Percentiles rank a stretch among this genome's conserved stretches.
Evolutionary conservation across 23 tunicate species (phyloP).

Genomic region (Diplosoma virens): DNA sequence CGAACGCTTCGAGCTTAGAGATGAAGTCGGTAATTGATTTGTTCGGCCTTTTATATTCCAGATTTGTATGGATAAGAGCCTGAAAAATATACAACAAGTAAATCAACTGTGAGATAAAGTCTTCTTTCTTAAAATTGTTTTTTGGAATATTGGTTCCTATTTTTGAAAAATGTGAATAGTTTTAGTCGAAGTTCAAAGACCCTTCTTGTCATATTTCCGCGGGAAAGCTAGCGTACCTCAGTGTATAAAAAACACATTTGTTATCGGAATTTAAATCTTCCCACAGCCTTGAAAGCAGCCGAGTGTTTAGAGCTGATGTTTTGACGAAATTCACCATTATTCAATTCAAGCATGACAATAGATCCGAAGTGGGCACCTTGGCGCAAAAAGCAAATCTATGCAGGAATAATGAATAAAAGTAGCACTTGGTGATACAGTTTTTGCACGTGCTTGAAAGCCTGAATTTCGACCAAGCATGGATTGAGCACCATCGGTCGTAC

Average conservation of each 20-base stretch:
- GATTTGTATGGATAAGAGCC: neutral
- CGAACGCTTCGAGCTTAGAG: neutral
- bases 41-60: neutral
- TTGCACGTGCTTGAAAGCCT: conserved; percentile 15
- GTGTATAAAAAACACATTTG: neutral
- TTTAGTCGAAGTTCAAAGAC: no score
- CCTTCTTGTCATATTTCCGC: neutral
- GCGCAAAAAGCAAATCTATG: conserved; percentile 23
- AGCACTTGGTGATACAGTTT: neutral
- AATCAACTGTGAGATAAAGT: neutral
- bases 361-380: conserved; percentile 3
- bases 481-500: conserved; percentile 20
- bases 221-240: neutral
- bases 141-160: neutral
- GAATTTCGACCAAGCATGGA: conserved; percentile 20
- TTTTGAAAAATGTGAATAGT: neutral
- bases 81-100: neutral
- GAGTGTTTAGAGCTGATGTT: no score
- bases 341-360: conserved; percentile 19
- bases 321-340: neutral
- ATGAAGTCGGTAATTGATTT: neutral
- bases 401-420: conserved; percentile 7
- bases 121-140: neutral
- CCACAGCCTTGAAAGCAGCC: neutral
- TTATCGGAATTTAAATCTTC: neutral